Evolutionary conservation across 2,113 vertebrate genomes (phyloP).

Genomic region (Raja brachyura): DNA sequence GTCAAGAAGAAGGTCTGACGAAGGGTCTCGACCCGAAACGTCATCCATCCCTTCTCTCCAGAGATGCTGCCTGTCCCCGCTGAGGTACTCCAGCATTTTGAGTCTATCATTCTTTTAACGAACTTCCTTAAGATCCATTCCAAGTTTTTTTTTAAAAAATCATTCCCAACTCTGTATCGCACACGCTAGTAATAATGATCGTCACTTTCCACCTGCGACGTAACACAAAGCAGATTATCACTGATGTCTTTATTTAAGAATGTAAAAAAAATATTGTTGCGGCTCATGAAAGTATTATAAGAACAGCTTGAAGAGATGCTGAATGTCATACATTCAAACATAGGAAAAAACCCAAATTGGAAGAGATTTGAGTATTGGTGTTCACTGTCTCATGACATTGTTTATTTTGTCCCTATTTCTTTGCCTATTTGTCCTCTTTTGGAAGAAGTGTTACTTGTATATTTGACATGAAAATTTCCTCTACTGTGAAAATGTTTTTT

Average conservation of each 20-base stretch:
- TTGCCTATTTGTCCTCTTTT: constrained; percentile 68
- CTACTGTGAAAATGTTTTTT: constrained; percentile 69
- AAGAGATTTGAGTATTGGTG: neutral
- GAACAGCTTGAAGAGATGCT: constrained; percentile 14
- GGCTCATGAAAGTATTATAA: constrained; percentile 18
- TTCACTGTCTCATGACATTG: constrained; percentile 37
- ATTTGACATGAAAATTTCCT: constrained; percentile 84
- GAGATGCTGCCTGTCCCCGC: too few relatives aligned
- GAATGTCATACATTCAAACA: constrained; percentile 38
- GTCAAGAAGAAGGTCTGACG: too few relatives aligned
- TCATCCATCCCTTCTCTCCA: too few relatives aligned
- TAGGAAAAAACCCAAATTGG: neutral
- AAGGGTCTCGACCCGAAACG: too few relatives aligned
- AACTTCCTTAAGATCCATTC: neutral
- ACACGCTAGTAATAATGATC: neutral
- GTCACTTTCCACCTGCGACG: neutral
- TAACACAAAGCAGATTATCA: neutral
- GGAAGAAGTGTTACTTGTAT: constrained; percentile 74
- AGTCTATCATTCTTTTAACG: neutral
- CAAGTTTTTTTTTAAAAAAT: neutral
- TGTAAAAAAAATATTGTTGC: neutral
- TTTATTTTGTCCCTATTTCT: constrained; percentile 54
- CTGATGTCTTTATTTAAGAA: neutral
- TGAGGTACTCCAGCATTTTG: too few relatives aligned
- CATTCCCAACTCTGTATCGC: neutral